Conservation (phyloP, 2,797 vertebrate genomes). For the Alcedo quadribrachys region DNA sequence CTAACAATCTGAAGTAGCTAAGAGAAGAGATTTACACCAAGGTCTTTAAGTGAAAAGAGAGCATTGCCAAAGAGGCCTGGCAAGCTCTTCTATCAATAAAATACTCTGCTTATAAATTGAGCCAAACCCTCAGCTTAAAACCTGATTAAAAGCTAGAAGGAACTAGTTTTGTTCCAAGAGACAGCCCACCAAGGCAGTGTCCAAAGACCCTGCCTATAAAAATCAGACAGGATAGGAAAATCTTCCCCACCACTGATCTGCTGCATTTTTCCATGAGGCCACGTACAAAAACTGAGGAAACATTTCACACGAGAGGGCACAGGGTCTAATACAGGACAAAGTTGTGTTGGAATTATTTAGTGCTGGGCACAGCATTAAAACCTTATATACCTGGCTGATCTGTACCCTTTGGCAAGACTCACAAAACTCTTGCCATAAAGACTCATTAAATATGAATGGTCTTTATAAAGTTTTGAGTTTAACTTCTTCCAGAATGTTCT, state of each 20-base stretch:
- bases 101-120: slow-evolving; percentile 57
- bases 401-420: neutral
- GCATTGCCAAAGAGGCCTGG: slow-evolving; percentile 56
- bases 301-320: neutral
- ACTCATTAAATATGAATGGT: neutral
- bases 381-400: neutral
- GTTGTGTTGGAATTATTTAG: neutral
- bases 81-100: slow-evolving; percentile 60
- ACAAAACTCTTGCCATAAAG: neutral
- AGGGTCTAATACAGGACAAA: neutral
- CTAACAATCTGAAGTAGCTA: slow-evolving; percentile 68
- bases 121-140: slow-evolving; percentile 25
- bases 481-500: neutral
- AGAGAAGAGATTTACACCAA: slow-evolving; percentile 69
- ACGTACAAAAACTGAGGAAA: neutral
- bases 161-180: neutral
- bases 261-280: neutral
- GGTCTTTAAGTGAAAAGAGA: slow-evolving; percentile 63
- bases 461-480: neutral
- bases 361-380: neutral
- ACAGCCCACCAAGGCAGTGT: neutral
- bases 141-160: slow-evolving; percentile 44
- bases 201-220: neutral
- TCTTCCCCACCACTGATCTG: neutral
- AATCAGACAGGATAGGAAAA: neutral